phyloP scores from a whole-genome alignment of 2,113 vertebrate species.

The Haplotaxodon microlepis region DNA sequence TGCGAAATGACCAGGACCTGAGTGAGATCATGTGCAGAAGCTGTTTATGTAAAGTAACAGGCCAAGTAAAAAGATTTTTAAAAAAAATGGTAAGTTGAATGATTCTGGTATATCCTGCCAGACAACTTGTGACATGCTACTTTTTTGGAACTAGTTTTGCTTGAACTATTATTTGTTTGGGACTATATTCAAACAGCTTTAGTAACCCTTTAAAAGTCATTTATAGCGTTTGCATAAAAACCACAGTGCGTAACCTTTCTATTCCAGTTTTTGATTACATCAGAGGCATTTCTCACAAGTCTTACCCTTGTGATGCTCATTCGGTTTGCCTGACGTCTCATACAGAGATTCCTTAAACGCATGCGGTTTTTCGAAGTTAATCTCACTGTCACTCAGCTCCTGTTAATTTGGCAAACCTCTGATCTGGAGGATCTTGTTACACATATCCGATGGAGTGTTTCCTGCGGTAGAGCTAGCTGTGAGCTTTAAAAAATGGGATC shows the following conservation, averaged over 20 bases:
- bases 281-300: not conserved
- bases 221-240: not conserved
- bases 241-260: not conserved
- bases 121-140: not conserved
- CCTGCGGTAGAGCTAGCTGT: not conserved
- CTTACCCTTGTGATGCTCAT: not conserved
- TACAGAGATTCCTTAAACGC: not conserved
- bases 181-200: not conserved
- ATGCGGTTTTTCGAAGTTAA: not conserved
- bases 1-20: not conserved
- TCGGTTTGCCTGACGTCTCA: not conserved
- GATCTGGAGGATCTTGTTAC: constrained; percentile 20
- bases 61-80: fast-evolving
- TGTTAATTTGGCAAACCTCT: constrained; percentile 23
- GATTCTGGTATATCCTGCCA: not conserved
- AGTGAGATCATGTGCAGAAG: not conserved
- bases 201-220: not conserved
- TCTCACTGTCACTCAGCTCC: not conserved
- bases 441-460: not conserved
- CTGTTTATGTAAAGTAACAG: not conserved
- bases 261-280: not conserved
- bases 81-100: not conserved
- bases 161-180: not conserved
- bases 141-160: not conserved
- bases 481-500: not conserved